A percentile compares a stretch with the other conserved stretches of the same genome.
phyloP scores from a whole-genome alignment of 2,888 invertebrate species.

The Standfussiana lucernea region DNA sequence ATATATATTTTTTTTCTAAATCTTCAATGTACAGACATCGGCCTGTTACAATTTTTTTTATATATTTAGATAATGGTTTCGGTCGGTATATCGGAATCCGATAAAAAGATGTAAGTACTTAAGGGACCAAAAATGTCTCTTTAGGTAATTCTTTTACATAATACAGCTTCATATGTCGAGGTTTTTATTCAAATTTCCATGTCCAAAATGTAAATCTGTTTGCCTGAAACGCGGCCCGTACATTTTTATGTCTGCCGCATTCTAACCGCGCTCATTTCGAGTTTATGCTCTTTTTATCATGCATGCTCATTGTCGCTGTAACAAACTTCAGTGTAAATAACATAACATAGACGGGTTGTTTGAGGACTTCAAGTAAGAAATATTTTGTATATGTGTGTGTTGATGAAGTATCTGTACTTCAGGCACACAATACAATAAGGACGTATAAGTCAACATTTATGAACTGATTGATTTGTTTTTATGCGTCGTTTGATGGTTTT shows the following conservation, averaged over 20 bases:
- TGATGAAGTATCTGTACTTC: background rate
- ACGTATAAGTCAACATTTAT: no score
- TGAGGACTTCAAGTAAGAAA: background rate
- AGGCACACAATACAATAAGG: background rate
- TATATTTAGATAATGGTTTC: no score
- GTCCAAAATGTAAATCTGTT: slow-evolving; percentile 26
- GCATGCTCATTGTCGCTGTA: slow-evolving; percentile 10
- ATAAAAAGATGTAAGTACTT: background rate
- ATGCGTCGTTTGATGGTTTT: no score
- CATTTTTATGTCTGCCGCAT: slow-evolving; percentile 25
- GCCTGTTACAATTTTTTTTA: no score
- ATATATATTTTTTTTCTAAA: no score
- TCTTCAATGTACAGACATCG: no score
- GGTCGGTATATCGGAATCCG: background rate
- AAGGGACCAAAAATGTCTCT: background rate
- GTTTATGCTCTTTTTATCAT: slow-evolving; percentile 29
- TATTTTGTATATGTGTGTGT: background rate
- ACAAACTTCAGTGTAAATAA: slow-evolving; percentile 16
- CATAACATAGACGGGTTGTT: slow-evolving; percentile 5
- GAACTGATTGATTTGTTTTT: no score
- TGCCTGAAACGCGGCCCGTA: slow-evolving; percentile 12
- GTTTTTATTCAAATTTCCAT: slow-evolving; percentile 15
- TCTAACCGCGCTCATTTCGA: slow-evolving; percentile 26
- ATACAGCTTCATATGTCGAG: slow-evolving; percentile 3
- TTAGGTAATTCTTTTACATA: slow-evolving; percentile 5